Evolutionary conservation across 2,888 invertebrate genomes (phyloP).

Genomic region (Eupithecia vulgata): DNA sequence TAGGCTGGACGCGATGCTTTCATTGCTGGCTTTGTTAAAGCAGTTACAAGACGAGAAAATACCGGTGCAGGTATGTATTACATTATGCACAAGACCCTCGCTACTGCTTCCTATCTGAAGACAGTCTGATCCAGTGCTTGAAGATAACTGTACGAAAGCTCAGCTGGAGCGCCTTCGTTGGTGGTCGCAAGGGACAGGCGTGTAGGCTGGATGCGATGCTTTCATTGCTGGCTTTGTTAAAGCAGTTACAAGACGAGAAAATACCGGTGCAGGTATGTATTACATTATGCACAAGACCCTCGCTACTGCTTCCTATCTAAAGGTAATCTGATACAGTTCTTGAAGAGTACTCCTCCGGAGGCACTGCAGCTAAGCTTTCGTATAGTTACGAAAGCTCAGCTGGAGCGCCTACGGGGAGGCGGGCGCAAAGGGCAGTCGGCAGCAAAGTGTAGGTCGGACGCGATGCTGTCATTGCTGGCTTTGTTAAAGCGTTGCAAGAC

Average conservation of each 20-base stretch:
- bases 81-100: slow-evolving; percentile 38
- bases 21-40: slow-evolving; percentile 62
- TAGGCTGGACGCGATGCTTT: slow-evolving; percentile 64
- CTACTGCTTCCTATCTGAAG: slow-evolving; percentile 67
- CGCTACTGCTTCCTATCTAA: slow-evolving; percentile 67
- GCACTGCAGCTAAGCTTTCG: too few species aligned
- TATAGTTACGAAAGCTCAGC: slow-evolving; percentile 53
- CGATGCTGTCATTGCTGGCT: slow-evolving; percentile 63
- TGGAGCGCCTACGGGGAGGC: slow-evolving; percentile 64
- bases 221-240: slow-evolving; percentile 62
- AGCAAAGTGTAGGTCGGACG: slow-evolving; percentile 69
- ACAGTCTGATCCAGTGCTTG: slow-evolving; percentile 60
- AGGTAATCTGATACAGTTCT: slow-evolving; percentile 59
- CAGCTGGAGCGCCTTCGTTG: slow-evolving; percentile 63
- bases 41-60: slow-evolving; percentile 59
- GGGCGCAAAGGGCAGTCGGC: slow-evolving; percentile 74
- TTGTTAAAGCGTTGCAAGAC: slow-evolving; percentile 54
- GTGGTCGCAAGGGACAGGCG: slow-evolving; percentile 72
- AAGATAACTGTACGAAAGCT: slow-evolving; percentile 55
- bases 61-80: slow-evolving; percentile 66
- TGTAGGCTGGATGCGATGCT: slow-evolving; percentile 68
- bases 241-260: slow-evolving; percentile 56
- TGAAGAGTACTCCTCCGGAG: slow-evolving; percentile 58
- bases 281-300: slow-evolving; percentile 20
- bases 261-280: slow-evolving; percentile 69